Evolutionary conservation across 1,140 invertebrate genomes (phyloP), one percentile per base, ranked within the genome.

Genomic region (Cataglyphis hispanica): DNA sequence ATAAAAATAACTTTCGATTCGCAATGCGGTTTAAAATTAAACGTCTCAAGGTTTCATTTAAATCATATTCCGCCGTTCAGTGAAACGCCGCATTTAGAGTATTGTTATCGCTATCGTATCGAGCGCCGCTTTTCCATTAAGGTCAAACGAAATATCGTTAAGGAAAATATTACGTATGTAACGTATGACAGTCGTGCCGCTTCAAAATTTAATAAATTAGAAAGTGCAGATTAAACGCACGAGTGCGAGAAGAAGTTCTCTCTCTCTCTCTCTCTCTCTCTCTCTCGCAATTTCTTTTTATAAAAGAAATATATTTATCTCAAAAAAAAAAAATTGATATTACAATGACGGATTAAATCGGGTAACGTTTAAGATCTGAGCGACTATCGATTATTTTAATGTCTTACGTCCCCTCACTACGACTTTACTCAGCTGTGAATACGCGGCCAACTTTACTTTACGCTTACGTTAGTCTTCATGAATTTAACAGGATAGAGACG

Each of bases 1-100:
- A 83, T 83, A 83, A 83, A 83, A 83, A 83, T 83, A 83, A 83
- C 78, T 83, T 83, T 83, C 67, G 78, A 83, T 83, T 83, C 53
- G 78, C 78, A 37, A 70, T 72, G 53, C 78, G 4, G 67, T 83
- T 50, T 83, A 83, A 83, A 83, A 83, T 83, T 83, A 74, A 74
- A 83, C 67, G 78, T 83, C 78, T 83, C 78, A 83, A 83, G 78
- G 78, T 83, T 83, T 74, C 78, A 83, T 83, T 83, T 83, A 60
- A 83, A 83, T 83, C 78, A 74, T 83, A 83, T 83, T 63, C 78
- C 56, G 53, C 78, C 53, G 5, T 61, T 72, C 70, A 34, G 8
- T 53, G 66, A 81, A 81, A 37, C 19, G 66, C 67, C 46, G 25
- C 67, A 74, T 74, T 83, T 83, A 37, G 66, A 81, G 50, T 60